These are phyloP conservation scores for Eurystomus glaucurus DNA, from an alignment of 2,797 vertebrate genomes.

Conservation along the genomic window DNA sequence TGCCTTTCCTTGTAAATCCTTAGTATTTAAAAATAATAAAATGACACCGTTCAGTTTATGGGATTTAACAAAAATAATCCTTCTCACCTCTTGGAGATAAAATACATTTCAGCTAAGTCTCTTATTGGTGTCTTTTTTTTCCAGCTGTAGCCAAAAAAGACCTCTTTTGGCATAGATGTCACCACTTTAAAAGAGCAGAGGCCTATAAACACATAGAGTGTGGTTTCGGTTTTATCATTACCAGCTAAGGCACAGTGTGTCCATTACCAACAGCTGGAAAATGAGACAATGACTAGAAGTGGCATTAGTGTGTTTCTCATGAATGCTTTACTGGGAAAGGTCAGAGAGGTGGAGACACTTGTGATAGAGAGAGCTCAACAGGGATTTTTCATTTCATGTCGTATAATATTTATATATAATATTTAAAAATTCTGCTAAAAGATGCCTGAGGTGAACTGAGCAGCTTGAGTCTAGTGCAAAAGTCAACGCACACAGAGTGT, in stretches of 20 bases:
- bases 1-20: background rate
- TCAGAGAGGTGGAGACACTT: slow-evolving; percentile 24
- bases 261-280: slow-evolving; percentile 38
- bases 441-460: background rate
- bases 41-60: background rate
- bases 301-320: slow-evolving; percentile 42
- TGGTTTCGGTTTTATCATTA: slow-evolving; percentile 9
- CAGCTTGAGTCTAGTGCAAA: slow-evolving; percentile 4
- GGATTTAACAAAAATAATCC: background rate
- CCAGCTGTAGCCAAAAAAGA: background rate
- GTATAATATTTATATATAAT: background rate
- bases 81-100: background rate
- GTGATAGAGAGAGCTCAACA: slow-evolving; percentile 13
- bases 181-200: background rate
- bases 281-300: slow-evolving; percentile 42
- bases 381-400: slow-evolving; percentile 3
- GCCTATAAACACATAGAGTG: background rate
- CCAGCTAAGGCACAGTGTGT: background rate
- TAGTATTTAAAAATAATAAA: background rate
- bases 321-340: slow-evolving; percentile 25
- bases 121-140: background rate
- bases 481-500: slow-evolving; percentile 1
- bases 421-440: background rate
- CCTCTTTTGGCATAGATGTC: background rate
- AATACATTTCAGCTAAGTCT: background rate